Base-by-base conservation (phyloP, 2,113 vertebrate species). In the Erpornis zantholeuca region DNA sequence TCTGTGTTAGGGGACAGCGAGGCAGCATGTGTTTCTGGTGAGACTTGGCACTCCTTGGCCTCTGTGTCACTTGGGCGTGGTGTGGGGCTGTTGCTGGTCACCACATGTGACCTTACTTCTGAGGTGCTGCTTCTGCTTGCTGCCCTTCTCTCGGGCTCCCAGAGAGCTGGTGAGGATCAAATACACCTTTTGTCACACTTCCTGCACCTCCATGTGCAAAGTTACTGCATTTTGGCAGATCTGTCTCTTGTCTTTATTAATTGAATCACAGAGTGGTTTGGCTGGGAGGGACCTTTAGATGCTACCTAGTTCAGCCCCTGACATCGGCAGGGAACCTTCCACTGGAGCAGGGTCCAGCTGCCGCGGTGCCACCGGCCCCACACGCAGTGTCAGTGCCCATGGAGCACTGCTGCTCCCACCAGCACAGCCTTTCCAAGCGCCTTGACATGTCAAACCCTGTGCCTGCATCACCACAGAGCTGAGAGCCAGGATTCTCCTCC, bases 131-230 rank as follows among this genome's bases (percentile, higher is more conserved):
- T 75, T 33, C 23, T 42, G 14, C 35, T 35, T 15, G 9, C 56
- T 75, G 84, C 14, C 14, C 4, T 68, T 75, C n/a, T 38, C 23
- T 35, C 4, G 2, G 38, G 29, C 33, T 77, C 28, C 11, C 23
- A 42, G 76, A 47, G n/a, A 35, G 7, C 84, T 53, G 66, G 18
- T 4, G 4, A 45, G n/a, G 22, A 21, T 44, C 5, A 9, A 40
- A 28, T 20, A 20, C 5, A 9, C 42, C 35, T 70, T 38, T 21
- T 45, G n/a, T 47, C 56, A n/a, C 19, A 4, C 38, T 70, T n/a
- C 36, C 29, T 0, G 1, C 33, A 1, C 28, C 15, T 76, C 23
- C 0, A 0, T 1, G 7, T 2, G 0, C 27, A 29, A 11, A 15
- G 29, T 72, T 33, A 10, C 35, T 19, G 23, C 42, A 12, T 28